These are phyloP conservation scores for Hormiphora californensis DNA, from an alignment of 37 sponge, comb jelly and placozoan species.

Conservation along the genomic window DNA sequence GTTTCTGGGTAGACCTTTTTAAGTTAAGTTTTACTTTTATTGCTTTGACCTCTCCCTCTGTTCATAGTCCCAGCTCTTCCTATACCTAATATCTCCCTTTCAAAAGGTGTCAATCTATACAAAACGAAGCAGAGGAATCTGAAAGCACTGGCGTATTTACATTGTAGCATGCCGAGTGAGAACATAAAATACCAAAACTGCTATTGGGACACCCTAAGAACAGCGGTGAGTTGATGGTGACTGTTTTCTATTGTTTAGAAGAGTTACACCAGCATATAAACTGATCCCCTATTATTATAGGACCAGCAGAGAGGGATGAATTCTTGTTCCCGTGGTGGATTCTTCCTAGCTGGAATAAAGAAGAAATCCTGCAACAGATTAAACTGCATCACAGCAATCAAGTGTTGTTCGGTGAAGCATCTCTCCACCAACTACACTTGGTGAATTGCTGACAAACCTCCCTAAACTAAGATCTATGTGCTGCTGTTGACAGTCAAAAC, in stretches of 20 bases:
- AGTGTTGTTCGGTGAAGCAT: conserved; percentile 47
- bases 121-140: background rate
- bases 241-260: background rate
- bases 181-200: conserved; percentile 16
- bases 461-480: no score
- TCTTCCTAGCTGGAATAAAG: conserved; percentile 6
- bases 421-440: conserved; percentile 51
- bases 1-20: no score
- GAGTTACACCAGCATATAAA: background rate
- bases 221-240: background rate
- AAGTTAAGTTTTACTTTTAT: no score
- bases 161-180: conserved; percentile 22
- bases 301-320: background rate
- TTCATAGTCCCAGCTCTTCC: no score
- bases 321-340: conserved; percentile 30
- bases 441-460: no score
- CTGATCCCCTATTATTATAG: no score
- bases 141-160: conserved; percentile 31
- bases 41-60: no score
- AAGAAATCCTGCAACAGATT: conserved; percentile 43
- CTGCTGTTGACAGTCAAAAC: no score
- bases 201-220: conserved; percentile 32
- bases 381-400: conserved; percentile 30
- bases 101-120: background rate
- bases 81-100: no score